Conservation (phyloP, 2,113 vertebrate species). For the Emberiza fucata region DNA sequence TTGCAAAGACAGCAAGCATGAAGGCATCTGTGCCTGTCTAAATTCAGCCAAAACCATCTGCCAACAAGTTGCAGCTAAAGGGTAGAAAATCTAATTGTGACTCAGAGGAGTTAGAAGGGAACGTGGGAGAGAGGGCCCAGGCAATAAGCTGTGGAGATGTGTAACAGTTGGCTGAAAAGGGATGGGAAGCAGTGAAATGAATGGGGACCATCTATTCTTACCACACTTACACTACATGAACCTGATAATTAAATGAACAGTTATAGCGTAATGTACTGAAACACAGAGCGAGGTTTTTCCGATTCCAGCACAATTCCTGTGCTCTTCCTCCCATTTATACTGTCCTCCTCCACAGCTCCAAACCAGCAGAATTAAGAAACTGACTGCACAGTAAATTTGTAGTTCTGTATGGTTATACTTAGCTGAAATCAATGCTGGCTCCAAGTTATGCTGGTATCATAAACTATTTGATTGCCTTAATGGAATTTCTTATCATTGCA, state of each 20-base stretch:
- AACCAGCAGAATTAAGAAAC: not conserved
- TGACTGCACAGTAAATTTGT: not conserved
- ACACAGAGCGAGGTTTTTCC: not conserved
- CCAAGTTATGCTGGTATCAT: not conserved
- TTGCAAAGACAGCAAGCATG: slow-evolving; percentile 5
- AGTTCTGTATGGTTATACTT: not conserved
- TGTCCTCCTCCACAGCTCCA: not conserved
- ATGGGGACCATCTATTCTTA: slow-evolving; percentile 7
- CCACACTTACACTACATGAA: not conserved
- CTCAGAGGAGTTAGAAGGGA: slow-evolving; percentile 15
- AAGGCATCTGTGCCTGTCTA: slow-evolving; percentile 37
- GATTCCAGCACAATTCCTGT: not conserved
- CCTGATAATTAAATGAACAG: slow-evolving; percentile 24
- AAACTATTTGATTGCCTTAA: not conserved
- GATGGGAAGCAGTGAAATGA: slow-evolving; percentile 21
- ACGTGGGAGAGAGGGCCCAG: not conserved
- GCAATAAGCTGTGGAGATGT: not conserved
- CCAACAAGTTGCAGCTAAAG: slow-evolving; percentile 22
- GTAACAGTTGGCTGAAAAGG: not conserved
- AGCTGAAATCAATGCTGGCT: not conserved
- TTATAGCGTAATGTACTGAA: not conserved
- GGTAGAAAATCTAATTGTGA: slow-evolving; percentile 31
- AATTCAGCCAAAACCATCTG: slow-evolving; percentile 56
- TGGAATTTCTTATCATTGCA: not conserved
- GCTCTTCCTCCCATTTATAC: not conserved